Evolutionary conservation across 2,888 invertebrate genomes (phyloP).

Genomic region (Homarus gammarus): DNA sequence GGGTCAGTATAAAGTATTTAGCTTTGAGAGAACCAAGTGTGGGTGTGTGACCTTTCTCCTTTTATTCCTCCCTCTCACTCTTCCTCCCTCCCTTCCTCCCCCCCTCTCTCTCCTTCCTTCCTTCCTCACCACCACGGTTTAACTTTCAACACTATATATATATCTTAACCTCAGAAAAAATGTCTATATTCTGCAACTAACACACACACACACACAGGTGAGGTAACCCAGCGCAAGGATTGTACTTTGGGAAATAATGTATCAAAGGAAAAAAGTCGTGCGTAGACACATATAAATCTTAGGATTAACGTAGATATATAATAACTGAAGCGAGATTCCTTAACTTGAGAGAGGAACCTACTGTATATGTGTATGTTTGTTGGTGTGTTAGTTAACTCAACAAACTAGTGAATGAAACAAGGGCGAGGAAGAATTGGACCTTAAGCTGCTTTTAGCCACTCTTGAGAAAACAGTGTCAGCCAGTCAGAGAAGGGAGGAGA

Average conservation of each 20-base stretch:
- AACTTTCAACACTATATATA: not conserved
- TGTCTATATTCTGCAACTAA: not conserved
- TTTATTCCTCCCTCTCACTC: constrained; percentile 4
- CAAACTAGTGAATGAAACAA: no score
- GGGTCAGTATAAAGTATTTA: not conserved
- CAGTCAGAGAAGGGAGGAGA: no score
- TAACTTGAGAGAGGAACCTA: no score
- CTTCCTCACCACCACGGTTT: no score
- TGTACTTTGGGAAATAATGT: not conserved
- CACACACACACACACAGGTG: not conserved
- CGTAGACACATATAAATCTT: not conserved
- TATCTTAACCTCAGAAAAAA: not conserved
- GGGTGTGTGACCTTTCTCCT: not conserved
- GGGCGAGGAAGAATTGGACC: no score
- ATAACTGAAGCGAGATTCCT: no score
- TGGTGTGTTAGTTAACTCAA: no score
- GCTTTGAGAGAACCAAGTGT: not conserved
- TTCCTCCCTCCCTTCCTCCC: not conserved
- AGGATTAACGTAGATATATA: no score
- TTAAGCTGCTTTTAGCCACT: no score
- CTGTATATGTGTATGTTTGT: no score
- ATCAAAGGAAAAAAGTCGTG: no score
- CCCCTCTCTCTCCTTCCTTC: not conserved
- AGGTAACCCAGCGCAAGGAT: not conserved
- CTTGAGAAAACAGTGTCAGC: no score